phyloP scores from a whole-genome alignment of 1,140 invertebrate species.

The Neodiprion lecontei region DNA sequence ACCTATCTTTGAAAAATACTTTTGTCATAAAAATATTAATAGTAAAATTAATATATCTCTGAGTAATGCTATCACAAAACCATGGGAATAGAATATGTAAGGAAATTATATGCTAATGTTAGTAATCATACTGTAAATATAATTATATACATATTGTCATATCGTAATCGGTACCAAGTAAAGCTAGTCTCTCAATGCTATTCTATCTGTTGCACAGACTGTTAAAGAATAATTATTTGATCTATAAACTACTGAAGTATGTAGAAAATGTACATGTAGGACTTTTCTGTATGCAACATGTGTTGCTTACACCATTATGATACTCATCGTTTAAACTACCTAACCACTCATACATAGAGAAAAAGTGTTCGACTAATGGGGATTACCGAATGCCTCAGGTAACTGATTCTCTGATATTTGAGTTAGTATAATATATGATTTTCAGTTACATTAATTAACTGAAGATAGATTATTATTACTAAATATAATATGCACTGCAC shows the following conservation, averaged over 20 bases:
- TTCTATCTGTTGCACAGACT: constrained; percentile 1
- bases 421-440: no score
- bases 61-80: constrained; percentile 7
- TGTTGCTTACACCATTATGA: not conserved
- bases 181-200: not conserved
- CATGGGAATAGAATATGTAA: constrained; percentile 1
- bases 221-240: not conserved
- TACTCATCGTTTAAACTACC: not conserved
- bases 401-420: no score
- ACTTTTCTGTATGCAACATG: no score
- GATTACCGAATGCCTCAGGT: no score
- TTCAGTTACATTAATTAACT: not conserved
- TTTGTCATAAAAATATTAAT: not conserved
- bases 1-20: not conserved
- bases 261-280: not conserved
- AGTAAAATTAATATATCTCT: not conserved
- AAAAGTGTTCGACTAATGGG: no score
- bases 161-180: not conserved
- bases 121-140: no score
- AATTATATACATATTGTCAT: not conserved
- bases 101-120: not conserved
- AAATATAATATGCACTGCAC: no score
- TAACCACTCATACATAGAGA: not conserved
- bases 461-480: not conserved
- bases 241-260: not conserved